These are phyloP conservation scores for Callyntrura sp. DNA, from an alignment of 2,888 invertebrate species.

Conservation along the genomic window DNA sequence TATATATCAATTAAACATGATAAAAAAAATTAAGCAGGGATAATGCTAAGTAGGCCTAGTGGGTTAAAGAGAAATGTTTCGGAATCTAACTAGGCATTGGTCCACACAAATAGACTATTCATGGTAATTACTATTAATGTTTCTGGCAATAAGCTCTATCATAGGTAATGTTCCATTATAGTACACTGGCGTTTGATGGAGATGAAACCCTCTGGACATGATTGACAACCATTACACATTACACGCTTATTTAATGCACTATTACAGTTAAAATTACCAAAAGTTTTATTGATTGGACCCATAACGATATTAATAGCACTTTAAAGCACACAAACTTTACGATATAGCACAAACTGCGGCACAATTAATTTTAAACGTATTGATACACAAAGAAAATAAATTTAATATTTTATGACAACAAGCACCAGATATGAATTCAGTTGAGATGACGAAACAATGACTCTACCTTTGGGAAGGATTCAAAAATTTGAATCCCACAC, in stretches of 20 bases:
- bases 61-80: too few species aligned
- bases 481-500: not conserved
- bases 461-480: too few species aligned
- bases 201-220: not conserved
- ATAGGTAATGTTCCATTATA: too few species aligned
- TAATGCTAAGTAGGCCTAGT: not conserved
- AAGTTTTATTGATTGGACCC: conserved; percentile 68
- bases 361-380: conserved; percentile 66
- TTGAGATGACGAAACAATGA: not conserved
- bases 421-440: not conserved
- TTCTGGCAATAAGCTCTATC: not conserved
- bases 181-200: too few species aligned
- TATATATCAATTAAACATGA: not conserved
- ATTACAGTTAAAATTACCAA: conserved; percentile 33
- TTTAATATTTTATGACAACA: conserved; percentile 1
- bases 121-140: not conserved
- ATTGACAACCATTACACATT: conserved; percentile 55
- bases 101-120: conserved; percentile 1
- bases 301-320: conserved; percentile 10
- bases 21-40: not conserved
- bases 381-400: conserved; percentile 7
- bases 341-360: conserved; percentile 72
- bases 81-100: not conserved
- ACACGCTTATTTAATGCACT: conserved; percentile 57
- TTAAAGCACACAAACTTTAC: conserved; percentile 47